A percentile compares a stretch with the other conserved stretches of the same genome.
phyloP scores from a whole-genome alignment of 1,140 invertebrate species.

The Dysdera silvatica region DNA sequence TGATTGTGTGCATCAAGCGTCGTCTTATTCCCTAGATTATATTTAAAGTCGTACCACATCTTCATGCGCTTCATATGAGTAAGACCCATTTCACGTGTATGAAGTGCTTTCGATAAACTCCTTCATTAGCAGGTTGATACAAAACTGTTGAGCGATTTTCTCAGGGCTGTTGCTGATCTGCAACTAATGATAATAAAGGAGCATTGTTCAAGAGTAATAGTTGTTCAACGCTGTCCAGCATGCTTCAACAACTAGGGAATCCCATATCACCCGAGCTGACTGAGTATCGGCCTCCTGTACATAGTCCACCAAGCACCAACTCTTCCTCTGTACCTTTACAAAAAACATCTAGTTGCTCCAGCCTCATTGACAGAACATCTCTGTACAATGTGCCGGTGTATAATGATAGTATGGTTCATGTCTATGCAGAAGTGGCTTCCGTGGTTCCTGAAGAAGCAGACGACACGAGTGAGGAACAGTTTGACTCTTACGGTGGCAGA shows the following conservation, averaged over 20 bases:
- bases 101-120: no score
- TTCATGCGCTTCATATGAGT: no score
- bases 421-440: constrained; percentile 16
- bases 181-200: no score
- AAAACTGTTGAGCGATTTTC: no score
- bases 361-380: constrained; percentile 8
- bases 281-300: constrained; percentile 3
- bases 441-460: constrained; percentile 19
- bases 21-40: no score
- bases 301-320: background rate
- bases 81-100: no score
- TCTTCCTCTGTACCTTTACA: background rate
- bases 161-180: no score
- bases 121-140: no score
- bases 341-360: constrained; percentile 24
- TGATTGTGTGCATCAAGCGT: no score
- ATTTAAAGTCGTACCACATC: no score
- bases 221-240: constrained; percentile 17
- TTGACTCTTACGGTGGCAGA: constrained; percentile 1
- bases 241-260: constrained; percentile 17
- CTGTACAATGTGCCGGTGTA: constrained; percentile 14
- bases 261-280: constrained; percentile 20
- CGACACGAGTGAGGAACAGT: background rate
- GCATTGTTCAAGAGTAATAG: constrained; percentile 24
- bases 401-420: constrained; percentile 23